phyloP scores from a whole-genome alignment of 2,797 vertebrate genomes.

The Lithobates sylvaticus region DNA sequence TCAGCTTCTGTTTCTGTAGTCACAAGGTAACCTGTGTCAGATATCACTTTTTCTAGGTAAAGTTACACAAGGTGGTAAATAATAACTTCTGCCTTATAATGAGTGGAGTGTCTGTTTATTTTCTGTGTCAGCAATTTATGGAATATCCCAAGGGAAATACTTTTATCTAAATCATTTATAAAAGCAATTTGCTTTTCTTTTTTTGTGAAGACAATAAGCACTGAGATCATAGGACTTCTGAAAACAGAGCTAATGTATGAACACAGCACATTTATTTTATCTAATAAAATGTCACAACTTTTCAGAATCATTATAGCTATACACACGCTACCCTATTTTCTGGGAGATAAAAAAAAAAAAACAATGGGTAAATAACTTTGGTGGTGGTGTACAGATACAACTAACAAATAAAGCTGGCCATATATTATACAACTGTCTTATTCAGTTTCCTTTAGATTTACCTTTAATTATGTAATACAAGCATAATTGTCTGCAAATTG shows the following conservation, averaged over 20 bases:
- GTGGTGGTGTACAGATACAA: no score
- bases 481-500: no score
- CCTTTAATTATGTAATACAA: no score
- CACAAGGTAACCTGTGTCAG: slow-evolving; percentile 1
- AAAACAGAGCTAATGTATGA: neutral
- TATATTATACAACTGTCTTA: no score
- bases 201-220: neutral
- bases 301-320: neutral
- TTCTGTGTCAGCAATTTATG: neutral
- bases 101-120: neutral
- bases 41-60: slow-evolving; percentile 12
- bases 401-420: no score
- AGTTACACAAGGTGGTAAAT: slow-evolving; percentile 17
- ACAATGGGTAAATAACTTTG: no score
- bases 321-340: no score
- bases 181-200: slow-evolving; percentile 30
- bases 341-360: no score
- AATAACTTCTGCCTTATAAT: neutral
- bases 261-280: slow-evolving; percentile 20
- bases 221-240: slow-evolving; percentile 11
- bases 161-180: slow-evolving; percentile 23
- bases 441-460: no score
- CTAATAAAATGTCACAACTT: slow-evolving; percentile 19
- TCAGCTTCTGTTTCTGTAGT: slow-evolving; percentile 11
- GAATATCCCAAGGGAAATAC: neutral